These are phyloP conservation scores for Hyperoplus lanceolatus DNA, from an alignment of 2,797 vertebrate species.

Conservation along the genomic window DNA sequence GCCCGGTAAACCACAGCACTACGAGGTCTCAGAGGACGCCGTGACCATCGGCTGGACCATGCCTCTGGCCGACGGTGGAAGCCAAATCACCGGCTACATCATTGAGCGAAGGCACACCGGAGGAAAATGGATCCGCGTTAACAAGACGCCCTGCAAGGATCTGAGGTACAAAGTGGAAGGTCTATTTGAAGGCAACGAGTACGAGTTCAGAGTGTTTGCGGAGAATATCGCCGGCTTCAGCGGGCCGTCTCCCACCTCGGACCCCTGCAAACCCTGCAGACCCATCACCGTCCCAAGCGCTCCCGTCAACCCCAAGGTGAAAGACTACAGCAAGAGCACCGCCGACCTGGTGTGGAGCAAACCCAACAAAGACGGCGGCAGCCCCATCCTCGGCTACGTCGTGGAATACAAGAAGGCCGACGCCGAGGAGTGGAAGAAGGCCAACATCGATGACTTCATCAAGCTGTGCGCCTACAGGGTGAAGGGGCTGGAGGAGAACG, in stretches of 20 bases:
- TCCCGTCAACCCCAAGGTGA: constrained; percentile 97
- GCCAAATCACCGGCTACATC: constrained; percentile 95
- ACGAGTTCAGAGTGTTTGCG: constrained; percentile 99
- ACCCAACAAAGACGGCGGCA: constrained; percentile 95
- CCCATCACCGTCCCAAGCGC: constrained; percentile 93
- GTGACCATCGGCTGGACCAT: constrained; percentile 95
- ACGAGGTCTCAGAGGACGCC: constrained; percentile 92
- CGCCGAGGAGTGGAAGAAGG: constrained; percentile 91
- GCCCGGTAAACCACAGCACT: constrained; percentile 93
- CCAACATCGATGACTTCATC: constrained; percentile 95
- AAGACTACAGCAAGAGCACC: constrained; percentile 94
- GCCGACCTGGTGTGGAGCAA: constrained; percentile 98
- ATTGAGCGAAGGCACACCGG: constrained; percentile 94
- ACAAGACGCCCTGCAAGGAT: constrained; percentile 93
- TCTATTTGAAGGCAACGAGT: constrained; percentile 96
- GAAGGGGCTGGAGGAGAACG: constrained; percentile 92
- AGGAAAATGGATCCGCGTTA: constrained; percentile 98
- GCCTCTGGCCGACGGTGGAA: constrained; percentile 95
- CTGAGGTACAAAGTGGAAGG: constrained; percentile 93
- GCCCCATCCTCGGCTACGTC: constrained; percentile 94
- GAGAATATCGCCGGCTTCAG: constrained; percentile 97
- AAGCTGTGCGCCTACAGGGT: constrained; percentile 93
- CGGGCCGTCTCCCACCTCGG: constrained; percentile 94
- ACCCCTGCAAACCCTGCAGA: constrained; percentile 93
- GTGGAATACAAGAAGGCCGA: constrained; percentile 94